Evolutionary conservation across 1,140 invertebrate species (phyloP).

Genomic region (Pinna nobilis): DNA sequence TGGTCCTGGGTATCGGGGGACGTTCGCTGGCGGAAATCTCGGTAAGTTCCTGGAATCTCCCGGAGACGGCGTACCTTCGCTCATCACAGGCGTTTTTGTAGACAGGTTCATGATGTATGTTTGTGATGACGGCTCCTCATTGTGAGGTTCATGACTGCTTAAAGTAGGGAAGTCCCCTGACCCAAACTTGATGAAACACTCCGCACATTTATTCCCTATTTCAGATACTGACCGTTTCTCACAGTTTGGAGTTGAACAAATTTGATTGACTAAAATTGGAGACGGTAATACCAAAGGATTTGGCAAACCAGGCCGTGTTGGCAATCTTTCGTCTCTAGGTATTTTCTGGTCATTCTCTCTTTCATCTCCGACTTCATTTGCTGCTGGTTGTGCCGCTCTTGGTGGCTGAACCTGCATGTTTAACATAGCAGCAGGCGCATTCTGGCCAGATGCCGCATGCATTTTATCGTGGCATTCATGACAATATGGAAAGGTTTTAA

Average conservation of each 20-base stretch:
- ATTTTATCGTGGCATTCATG: constrained; percentile 35
- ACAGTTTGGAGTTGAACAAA: constrained; percentile 5
- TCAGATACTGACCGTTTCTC: not conserved
- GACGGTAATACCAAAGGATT: too few species aligned
- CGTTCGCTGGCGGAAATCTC: too few species aligned
- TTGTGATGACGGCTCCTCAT: constrained; percentile 33
- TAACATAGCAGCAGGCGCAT: too few species aligned
- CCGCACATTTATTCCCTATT: not conserved
- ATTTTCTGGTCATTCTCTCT: constrained; percentile 15
- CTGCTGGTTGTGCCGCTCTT: not conserved
- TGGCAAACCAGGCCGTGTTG: not conserved
- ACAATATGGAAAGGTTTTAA: constrained; percentile 62
- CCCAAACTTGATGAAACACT: not conserved
- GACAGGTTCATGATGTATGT: constrained; percentile 23
- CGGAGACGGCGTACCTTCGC: constrained; percentile 12
- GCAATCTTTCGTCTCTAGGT: constrained; percentile 16
- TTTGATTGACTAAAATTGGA: not conserved
- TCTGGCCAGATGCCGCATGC: not conserved
- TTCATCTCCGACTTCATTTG: constrained; percentile 12
- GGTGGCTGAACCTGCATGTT: not conserved
- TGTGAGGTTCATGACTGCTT: too few species aligned
- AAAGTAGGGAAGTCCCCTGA: not conserved
- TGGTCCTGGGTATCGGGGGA: too few species aligned
- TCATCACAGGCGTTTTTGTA: not conserved
- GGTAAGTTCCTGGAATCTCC: not conserved